Base-by-base conservation (phyloP, 2,888 invertebrate genomes). In the Dasysyrphus albostriatus region DNA sequence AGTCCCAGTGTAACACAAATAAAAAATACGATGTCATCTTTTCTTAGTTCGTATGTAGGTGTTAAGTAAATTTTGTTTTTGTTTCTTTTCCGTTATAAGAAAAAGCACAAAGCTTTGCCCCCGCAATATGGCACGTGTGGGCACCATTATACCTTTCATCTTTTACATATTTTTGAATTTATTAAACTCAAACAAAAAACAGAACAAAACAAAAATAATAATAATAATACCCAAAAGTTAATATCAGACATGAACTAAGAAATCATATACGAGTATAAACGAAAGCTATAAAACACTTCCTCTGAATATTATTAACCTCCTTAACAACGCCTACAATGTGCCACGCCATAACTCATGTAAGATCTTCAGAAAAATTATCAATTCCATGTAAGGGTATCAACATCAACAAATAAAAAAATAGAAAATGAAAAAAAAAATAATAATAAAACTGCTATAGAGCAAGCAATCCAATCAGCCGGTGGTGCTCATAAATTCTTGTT, bases 241-340 rank as follows among this genome's bases (percentile, higher is more conserved):
- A 61, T 5, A 42, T 19, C 34, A 47, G 3, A 47, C 19, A 9
- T 59, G 19, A 69, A 49, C 39, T 44, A 39, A 8, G 37, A 69
- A 80, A 47, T 78, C 83, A 69, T n/a, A n/a, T n/a, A n/a, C n/a
- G n/a, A n/a, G n/a, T n/a, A n/a, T 74, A 70, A 70, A 49, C 51
- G 59, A 56, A 12, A 34, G 67, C 61, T 73, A 85, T 69, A 56
- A 67, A 69, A 49, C 73, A 51, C 42, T 74, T 78, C 77, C 73
- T 61, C 32, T 37, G 84, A 73, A 81, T 72, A 76, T 54, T 24
- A 80, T 80, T 80, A 73, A 84, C 72, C 81, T 61, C 54, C 73
- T 77, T 85, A 49, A 42, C 69, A 56, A 69, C 77, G 73, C 81
- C 63, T 70, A 61, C 85, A 77, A 58, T 67, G 34, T n/a, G n/a